Conservation (phyloP, 2,888 invertebrate species). For the Hartigia nigra region DNA sequence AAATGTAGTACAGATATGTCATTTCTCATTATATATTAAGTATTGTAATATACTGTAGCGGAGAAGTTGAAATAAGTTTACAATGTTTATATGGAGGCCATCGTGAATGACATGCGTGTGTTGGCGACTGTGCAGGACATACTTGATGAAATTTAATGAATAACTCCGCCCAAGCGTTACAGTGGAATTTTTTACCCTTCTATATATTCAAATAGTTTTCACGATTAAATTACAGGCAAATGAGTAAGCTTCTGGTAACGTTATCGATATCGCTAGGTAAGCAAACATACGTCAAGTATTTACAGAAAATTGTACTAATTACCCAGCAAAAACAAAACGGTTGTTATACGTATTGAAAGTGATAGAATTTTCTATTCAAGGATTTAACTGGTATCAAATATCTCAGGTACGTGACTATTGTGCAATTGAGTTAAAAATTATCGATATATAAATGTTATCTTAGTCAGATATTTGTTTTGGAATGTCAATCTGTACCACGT, state of each 20-base stretch:
- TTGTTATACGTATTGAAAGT: not conserved
- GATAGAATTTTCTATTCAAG: not conserved
- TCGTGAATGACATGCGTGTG: not conserved
- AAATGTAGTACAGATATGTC: too few species aligned
- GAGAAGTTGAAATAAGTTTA: not conserved
- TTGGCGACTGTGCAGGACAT: not conserved
- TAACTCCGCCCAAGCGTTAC: not conserved
- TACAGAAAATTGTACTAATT: not conserved
- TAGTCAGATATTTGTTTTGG: not conserved
- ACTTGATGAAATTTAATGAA: not conserved
- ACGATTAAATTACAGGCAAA: not conserved
- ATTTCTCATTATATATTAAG: not conserved
- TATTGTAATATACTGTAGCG: not conserved
- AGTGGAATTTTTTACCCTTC: not conserved
- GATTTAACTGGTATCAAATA: not conserved
- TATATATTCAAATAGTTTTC: not conserved
- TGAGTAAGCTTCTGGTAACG: not conserved
- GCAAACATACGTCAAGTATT: not conserved
- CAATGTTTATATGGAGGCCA: not conserved
- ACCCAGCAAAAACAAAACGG: not conserved
- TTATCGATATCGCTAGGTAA: not conserved
- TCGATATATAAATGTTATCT: not conserved
- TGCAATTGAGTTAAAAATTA: not conserved
- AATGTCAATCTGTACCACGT: not conserved
- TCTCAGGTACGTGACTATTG: not conserved